These are phyloP conservation scores for Eptatretus atami DNA, from an alignment of 2,797 vertebrate species.

Conservation along the genomic window DNA sequence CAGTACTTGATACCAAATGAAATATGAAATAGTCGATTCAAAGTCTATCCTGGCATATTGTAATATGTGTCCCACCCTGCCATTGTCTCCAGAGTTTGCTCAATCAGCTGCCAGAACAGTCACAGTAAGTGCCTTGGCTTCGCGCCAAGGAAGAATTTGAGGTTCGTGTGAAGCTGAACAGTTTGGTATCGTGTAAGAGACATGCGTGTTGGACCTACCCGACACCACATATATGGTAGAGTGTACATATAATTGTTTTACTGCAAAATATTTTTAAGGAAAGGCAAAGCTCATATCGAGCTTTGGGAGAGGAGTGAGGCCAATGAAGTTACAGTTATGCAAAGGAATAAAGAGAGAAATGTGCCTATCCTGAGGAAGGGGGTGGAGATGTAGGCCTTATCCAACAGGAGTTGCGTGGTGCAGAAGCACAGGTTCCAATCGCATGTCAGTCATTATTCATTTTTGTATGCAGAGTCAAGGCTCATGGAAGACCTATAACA, in stretches of 20 bases:
- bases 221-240: background rate
- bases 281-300: no score
- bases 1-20: no score
- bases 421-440: background rate
- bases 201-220: background rate
- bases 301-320: no score
- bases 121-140: constrained; percentile 44
- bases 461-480: background rate
- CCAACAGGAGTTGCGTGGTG: background rate
- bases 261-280: no score
- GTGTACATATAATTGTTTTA: no score
- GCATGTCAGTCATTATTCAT: background rate
- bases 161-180: constrained; percentile 61
- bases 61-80: constrained; percentile 10
- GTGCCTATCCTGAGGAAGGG: no score
- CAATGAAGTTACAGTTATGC: no score
- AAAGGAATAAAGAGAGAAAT: background rate
- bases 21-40: no score
- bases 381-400: background rate
- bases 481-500: no score
- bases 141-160: constrained; percentile 37
- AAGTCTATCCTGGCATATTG: constrained; percentile 8
- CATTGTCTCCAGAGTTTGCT: constrained; percentile 42
- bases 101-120: constrained; percentile 66
- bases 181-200: constrained; percentile 68